Conservation (phyloP, 2,888 invertebrate species). For the Linnaemya tessellans region DNA sequence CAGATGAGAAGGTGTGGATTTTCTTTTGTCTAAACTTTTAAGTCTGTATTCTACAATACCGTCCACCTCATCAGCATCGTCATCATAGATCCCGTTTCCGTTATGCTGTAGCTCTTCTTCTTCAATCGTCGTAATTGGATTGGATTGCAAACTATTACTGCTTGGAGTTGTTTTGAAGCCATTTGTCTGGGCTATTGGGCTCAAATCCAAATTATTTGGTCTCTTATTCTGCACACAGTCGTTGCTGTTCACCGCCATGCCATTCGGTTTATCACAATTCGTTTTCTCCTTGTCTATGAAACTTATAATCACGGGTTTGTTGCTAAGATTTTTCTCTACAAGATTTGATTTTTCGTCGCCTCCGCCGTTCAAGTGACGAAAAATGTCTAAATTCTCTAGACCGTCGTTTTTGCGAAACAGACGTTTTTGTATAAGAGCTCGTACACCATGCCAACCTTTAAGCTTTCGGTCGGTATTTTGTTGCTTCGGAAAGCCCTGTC, state of each 20-base stretch:
- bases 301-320: conserved; percentile 69
- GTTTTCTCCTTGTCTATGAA: conserved; percentile 69
- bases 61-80: conserved; percentile 58
- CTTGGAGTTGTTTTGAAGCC: conserved; percentile 62
- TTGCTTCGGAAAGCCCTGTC: conserved; percentile 83
- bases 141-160: conserved; percentile 72
- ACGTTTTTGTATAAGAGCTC: conserved; percentile 82
- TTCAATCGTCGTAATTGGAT: conserved; percentile 81
- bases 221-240: conserved; percentile 71
- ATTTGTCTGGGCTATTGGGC: conserved; percentile 74
- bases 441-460: conserved; percentile 83
- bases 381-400: conserved; percentile 65
- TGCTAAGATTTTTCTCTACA: conserved; percentile 76
- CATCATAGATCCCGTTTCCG: conserved; percentile 49
- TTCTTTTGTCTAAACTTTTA: conserved; percentile 65
- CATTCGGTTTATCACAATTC: conserved; percentile 63
- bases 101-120: conserved; percentile 75
- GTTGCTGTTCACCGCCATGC: conserved; percentile 47
- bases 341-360: conserved; percentile 82
- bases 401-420: conserved; percentile 81
- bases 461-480: conserved; percentile 82
- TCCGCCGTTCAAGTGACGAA: conserved; percentile 71
- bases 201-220: conserved; percentile 82
- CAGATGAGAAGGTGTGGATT: conserved; percentile 78
- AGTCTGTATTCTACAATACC: conserved; percentile 60